Percentiles rank a stretch among this genome's conserved stretches.
Evolutionary conservation across 2,888 invertebrate genomes (phyloP).

Genomic region (Pteria penguin): DNA sequence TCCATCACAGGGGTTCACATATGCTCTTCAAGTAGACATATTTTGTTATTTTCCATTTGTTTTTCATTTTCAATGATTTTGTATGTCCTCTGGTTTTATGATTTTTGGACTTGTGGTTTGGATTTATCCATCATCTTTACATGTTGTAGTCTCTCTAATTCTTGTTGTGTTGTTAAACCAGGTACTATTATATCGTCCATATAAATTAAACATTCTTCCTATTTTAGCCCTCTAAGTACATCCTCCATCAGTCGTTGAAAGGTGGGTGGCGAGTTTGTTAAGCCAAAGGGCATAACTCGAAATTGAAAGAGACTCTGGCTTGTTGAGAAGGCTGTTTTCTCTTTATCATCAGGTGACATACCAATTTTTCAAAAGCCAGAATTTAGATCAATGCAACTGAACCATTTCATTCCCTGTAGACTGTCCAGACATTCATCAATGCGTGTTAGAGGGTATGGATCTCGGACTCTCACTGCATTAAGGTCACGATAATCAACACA

Average conservation of each 20-base stretch:
- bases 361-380: slow-evolving; percentile 58
- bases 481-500: slow-evolving; percentile 52
- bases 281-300: slow-evolving; percentile 47
- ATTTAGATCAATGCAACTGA: slow-evolving; percentile 52
- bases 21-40: too few relatives aligned
- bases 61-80: too few relatives aligned
- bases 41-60: too few relatives aligned
- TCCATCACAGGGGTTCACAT: too few relatives aligned
- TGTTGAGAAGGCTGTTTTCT: slow-evolving; percentile 60
- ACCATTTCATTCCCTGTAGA: slow-evolving; percentile 44
- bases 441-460: slow-evolving; percentile 55
- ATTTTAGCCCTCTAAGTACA: background rate
- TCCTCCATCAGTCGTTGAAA: background rate
- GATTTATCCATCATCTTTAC: too few relatives aligned
- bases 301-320: slow-evolving; percentile 61
- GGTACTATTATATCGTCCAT: background rate
- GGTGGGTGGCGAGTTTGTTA: background rate
- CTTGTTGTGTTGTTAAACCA: background rate
- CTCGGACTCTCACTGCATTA: slow-evolving; percentile 53
- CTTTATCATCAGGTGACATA: slow-evolving; percentile 38
- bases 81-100: too few relatives aligned
- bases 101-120: too few relatives aligned
- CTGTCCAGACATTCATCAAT: slow-evolving; percentile 54
- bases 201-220: background rate
- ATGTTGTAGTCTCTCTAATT: background rate